Evolutionary conservation across 1,140 invertebrate species (phyloP), one percentile per base, ranked within the genome.

Genomic region (Megalonaias nervosa): DNA sequence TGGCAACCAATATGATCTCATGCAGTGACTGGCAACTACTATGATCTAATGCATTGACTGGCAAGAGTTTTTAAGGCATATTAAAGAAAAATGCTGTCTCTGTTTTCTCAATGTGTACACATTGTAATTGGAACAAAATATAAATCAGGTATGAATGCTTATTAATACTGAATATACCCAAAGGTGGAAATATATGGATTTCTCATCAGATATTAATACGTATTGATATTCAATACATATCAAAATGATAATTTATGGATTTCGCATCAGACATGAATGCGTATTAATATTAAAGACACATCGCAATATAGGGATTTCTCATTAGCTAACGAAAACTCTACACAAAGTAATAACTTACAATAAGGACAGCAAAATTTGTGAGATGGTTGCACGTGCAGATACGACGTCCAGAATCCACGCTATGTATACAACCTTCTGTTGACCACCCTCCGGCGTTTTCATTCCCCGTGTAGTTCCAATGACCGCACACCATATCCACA

Each of bases 321-420:
- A 21, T 61, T 3, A 17, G 21, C 21, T 21, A 17, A 23, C 4
- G 19, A n/a, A 62, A n/a, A 9, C 60, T 23, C 6, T 62, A 23
- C 21, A n/a, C 60, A 62, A 62, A 9, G 3, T 13, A 23, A 62
- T 23, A 38, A 75, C 84, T 79, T 75, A 88, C 88, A 68, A 88
- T 48, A 15, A 89, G 71, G 48, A 88, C 82, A 15, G 87, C 88
- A 80, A 89, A 89, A 69, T 89, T 89, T 23, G 88, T 89, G 21
- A 89, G 80, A 69, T 89, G 88, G 67, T 88, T 81, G 80, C 88
- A 88, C 23, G 81, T 69, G 72, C 88, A 89, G 3, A 88, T 73
- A 23, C 83, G 65, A 16, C 80, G 64, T 15, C 82, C 84, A 56
- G 72, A 60, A n/a, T 79, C 23, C 1, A 65, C 67, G 9, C 74